phyloP scores from a whole-genome alignment of 2,888 invertebrate species.

The Harpagoxenus sublaevis region DNA sequence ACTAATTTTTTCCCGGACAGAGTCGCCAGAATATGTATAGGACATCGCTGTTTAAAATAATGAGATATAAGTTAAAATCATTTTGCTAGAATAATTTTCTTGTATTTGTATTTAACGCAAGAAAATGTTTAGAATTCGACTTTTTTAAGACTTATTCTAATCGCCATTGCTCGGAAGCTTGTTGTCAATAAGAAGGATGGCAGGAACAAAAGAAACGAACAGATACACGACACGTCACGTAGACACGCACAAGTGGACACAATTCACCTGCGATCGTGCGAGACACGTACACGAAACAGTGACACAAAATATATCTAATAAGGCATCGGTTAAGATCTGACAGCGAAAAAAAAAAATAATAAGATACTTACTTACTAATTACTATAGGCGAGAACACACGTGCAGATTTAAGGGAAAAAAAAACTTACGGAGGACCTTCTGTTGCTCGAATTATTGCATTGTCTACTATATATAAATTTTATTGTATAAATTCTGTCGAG shows the following conservation, averaged over 20 bases:
- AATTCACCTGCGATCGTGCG: constrained; percentile 22
- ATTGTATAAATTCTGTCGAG: constrained; percentile 83
- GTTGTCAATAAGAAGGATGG: constrained; percentile 10
- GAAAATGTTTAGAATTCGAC: not conserved
- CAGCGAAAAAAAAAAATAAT: constrained; percentile 77
- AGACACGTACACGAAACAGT: constrained; percentile 46
- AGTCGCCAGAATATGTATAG: not conserved
- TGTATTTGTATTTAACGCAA: constrained; percentile 10
- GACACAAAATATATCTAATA: constrained; percentile 76
- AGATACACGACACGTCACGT: not conserved
- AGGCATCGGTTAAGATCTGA: constrained; percentile 81
- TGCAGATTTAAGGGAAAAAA: constrained; percentile 64
- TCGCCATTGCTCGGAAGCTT: constrained; percentile 8
- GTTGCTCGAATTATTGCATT: constrained; percentile 83
- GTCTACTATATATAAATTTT: constrained; percentile 83
- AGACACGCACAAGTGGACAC: constrained; percentile 28
- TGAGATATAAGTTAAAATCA: not conserved
- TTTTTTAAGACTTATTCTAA: not conserved
- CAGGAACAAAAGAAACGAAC: constrained; percentile 32
- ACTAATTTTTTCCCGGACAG: not conserved
- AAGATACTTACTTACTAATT: constrained; percentile 74
- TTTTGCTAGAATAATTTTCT: not conserved
- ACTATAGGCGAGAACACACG: constrained; percentile 68
- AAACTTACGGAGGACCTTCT: constrained; percentile 78
- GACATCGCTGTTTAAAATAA: not conserved